These are phyloP conservation scores for Luscinia luscinia DNA, from an alignment of 2,797 vertebrate genomes.

Conservation along the genomic window DNA sequence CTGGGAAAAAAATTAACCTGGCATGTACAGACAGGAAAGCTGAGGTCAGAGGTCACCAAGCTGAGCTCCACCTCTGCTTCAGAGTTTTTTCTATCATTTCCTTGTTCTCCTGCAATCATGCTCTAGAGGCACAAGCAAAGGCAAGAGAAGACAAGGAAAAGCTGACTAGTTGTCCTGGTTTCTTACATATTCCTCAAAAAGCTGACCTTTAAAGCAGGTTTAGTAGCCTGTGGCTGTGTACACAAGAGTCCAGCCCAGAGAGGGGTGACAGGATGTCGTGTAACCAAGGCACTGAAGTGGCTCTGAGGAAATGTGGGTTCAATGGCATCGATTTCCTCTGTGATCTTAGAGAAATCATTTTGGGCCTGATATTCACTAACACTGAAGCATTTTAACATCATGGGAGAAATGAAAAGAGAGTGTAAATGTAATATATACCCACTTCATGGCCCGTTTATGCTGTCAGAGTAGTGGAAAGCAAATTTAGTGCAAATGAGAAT, in stretches of 20 bases:
- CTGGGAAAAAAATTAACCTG: neutral
- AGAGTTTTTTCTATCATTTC: neutral
- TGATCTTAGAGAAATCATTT: slow-evolving; percentile 23
- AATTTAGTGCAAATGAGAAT: slow-evolving; percentile 67
- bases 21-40: neutral
- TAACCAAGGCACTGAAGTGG: neutral
- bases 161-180: neutral
- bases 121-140: neutral
- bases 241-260: neutral
- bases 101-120: neutral
- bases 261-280: neutral
- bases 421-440: slow-evolving; percentile 60
- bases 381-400: slow-evolving; percentile 53
- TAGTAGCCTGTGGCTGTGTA: neutral
- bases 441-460: slow-evolving; percentile 61
- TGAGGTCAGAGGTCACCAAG: neutral
- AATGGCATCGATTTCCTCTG: neutral
- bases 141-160: neutral
- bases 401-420: slow-evolving; percentile 55
- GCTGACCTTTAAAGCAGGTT: neutral
- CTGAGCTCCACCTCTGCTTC: neutral
- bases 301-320: slow-evolving; percentile 28
- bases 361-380: slow-evolving; percentile 36
- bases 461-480: slow-evolving; percentile 61
- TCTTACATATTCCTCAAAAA: neutral